A percentile compares a stretch with the other conserved stretches of the same genome.
These are phyloP conservation scores for Struthidea cinerea DNA, from an alignment of 2,113 vertebrate genomes.

Conservation along the genomic window DNA sequence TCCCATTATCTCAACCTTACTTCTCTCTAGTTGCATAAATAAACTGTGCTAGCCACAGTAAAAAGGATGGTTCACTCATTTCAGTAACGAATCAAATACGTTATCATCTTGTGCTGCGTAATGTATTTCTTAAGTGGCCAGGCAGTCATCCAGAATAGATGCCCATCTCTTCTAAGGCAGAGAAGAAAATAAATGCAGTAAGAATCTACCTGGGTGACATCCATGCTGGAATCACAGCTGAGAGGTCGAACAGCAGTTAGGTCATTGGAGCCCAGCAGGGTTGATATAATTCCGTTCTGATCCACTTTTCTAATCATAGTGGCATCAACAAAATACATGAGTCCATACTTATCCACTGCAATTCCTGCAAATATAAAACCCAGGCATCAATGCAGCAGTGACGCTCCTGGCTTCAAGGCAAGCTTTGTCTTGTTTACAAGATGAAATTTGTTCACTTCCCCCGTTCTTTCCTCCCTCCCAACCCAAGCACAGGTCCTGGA, in stretches of 20 bases:
- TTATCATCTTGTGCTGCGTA: constrained; percentile 1
- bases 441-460: background rate
- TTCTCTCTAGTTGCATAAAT: constrained; percentile 36
- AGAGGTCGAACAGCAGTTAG: constrained; percentile 89
- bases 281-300: constrained; percentile 98
- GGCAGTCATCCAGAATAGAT: constrained; percentile 28
- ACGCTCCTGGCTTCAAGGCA: background rate
- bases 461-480: background rate
- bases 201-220: constrained; percentile 89
- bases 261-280: constrained; percentile 95
- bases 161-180: constrained; percentile 19
- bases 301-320: constrained; percentile 99
- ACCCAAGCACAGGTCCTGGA: background rate
- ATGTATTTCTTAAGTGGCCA: constrained; percentile 7
- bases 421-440: background rate
- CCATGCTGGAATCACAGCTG: constrained; percentile 93
- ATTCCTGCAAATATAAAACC: constrained; percentile 78
- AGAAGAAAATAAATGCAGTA: background rate
- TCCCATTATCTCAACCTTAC: constrained; percentile 52
- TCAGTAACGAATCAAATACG: background rate
- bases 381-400: background rate
- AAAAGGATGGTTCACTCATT: background rate
- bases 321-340: constrained; percentile 98
- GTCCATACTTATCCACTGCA: constrained; percentile 95
- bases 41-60: constrained; percentile 37